Base-by-base conservation (phyloP, 2,888 invertebrate genomes). In the Pristionchus fissidentatus region DNA sequence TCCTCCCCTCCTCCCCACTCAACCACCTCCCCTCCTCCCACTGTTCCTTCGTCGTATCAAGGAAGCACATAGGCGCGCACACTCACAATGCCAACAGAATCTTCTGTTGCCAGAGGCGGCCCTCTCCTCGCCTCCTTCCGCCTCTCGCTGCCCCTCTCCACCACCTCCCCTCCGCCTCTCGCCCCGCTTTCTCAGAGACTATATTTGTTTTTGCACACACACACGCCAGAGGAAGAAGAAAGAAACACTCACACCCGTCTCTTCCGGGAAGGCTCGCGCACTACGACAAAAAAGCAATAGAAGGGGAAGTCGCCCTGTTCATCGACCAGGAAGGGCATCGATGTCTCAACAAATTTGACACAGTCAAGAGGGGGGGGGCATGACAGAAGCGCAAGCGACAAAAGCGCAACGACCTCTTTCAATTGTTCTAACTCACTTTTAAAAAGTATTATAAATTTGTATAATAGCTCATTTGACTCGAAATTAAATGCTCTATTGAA, bases 21-120 rank as follows among this genome's bases (percentile, higher is more conserved):
- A 32, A 29, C 60, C 32, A 29, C 32, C 19, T 19, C 32, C 15
- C 8, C 22, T 32, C 32, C 60, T 32, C 4, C 22, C 4, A 1
- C 60, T 32, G 7, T 60, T n/a, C n/a, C 60, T 26, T 22, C 60
- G 32, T 15, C 60, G 19, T 13, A 29, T 3, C 60, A 13, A 60
- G 60, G 32, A 3, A 29, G 60, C 19, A 19, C 19, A 29, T 26
- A 10, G n/a, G 70, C 70, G 22, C 41, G 70, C 70, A 70, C 38
- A 66, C 62, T 66, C 62, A 66, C 70, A 70, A 70, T 70, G 70
- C 70, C 70, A 70, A 70, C 41, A 70, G 70, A 70, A 43, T 70
- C n/a, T n/a, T n/a, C n/a, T n/a, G n/a, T n/a, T n/a, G 70, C 41
- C 41, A 26, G 10, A 26, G 32, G 41, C 35, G n/a, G 22, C 22